Base-by-base conservation (phyloP, 2,797 vertebrate species). In the Atherinosoma microstoma region DNA sequence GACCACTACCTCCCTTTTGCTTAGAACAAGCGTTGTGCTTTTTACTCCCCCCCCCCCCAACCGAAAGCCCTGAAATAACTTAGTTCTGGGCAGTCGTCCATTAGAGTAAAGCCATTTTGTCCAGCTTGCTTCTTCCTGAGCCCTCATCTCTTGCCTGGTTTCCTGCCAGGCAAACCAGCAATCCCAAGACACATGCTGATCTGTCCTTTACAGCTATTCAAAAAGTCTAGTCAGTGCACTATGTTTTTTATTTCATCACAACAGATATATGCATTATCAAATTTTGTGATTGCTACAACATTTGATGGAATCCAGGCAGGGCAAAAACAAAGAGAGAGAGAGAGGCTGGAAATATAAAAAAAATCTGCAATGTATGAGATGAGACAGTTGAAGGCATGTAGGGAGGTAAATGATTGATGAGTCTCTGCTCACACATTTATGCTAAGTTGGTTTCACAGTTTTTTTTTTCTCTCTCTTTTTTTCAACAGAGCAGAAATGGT, bases 371-470 rank as follows among this genome's bases (percentile, higher is more conserved):
- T 77, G 54, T 79, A 64, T 74, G 79, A 90, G 79, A 64, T 74
- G 80, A 90, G 79, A 73, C 80, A 76, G 73, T 36, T 73, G 51
- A 36, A 82, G 71, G 57, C 69, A 76, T 73, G 82, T 63, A 34
- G 73, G 70, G 74, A 84, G 74, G 72, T 87, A 78, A 87, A 93
- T 82, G 91, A 93, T 91, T 86, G 84, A 93, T 93, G 83, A 77
- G 57, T 76, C 64, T 69, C 78, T 70, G 63, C 62, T 76, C 65
- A 64, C 81, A 83, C 73, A 73, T 86, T 91, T 85, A 90, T 86
- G 79, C 73, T 84, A 84, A 74, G 85, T 75, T 75, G 34, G 75
- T 83, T 90, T 80, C 58, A 35, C 58, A 81, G 84, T 83, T 84
- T 83, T 80, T 81, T 62, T 70, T 13, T 22, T 22, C 4, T 22